Conservation (phyloP, 2,113 vertebrate species). For the Ceyx melanurus region DNA sequence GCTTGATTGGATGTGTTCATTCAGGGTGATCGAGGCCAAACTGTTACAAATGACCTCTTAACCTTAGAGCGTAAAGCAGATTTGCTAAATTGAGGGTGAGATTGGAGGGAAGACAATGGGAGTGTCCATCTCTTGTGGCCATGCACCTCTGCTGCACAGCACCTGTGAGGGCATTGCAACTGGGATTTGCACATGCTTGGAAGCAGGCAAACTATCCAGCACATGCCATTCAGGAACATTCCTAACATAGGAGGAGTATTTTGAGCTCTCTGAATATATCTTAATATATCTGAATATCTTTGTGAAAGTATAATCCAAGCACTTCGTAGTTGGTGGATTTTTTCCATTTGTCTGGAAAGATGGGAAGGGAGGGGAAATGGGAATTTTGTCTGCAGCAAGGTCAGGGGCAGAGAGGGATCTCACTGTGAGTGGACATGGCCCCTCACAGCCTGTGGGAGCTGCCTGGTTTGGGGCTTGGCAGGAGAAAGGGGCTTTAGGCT, state of each 20-base stretch:
- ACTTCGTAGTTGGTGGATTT: neutral
- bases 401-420: neutral
- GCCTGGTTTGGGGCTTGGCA: too few relatives aligned
- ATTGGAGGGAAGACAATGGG: rapidly evolving
- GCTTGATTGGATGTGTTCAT: slow-evolving; percentile 55
- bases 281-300: neutral
- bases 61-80: neutral
- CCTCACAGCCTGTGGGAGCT: neutral
- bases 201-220: neutral
- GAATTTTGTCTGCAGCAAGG: neutral
- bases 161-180: neutral
- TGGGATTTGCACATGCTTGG: rapidly evolving
- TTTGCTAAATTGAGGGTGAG: neutral
- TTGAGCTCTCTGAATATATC: neutral
- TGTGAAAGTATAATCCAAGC: neutral
- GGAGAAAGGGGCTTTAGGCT: neutral
- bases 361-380: neutral
- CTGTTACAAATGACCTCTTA: slow-evolving; percentile 30
- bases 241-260: slow-evolving; percentile 4
- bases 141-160: neutral
- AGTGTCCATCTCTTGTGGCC: rapidly evolving
- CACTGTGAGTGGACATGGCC: neutral
- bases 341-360: neutral
- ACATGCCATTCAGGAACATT: neutral
- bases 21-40: neutral